A percentile compares a stretch with the other conserved stretches of the same genome.
phyloP scores from a whole-genome alignment of 2,888 invertebrate species.

The Furcula furcula region DNA sequence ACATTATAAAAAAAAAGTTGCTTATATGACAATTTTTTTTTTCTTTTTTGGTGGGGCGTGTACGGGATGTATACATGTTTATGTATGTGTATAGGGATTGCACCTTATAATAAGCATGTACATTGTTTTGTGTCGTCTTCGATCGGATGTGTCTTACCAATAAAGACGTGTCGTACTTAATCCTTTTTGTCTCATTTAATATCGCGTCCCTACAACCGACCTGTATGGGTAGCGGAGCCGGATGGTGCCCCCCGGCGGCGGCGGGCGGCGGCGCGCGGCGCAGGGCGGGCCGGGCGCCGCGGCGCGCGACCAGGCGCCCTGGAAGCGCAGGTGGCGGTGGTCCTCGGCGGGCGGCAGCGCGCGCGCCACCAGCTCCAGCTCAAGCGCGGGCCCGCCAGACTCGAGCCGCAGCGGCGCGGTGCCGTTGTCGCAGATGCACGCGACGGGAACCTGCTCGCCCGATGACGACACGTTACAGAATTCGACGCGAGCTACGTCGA shows the following conservation, averaged over 20 bases:
- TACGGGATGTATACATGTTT: too few species aligned
- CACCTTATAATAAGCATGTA: too few species aligned
- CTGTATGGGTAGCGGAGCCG: constrained; percentile 62
- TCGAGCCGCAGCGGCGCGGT: constrained; percentile 51
- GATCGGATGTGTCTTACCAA: too few species aligned
- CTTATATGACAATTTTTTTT: too few species aligned
- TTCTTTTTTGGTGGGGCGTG: too few species aligned
- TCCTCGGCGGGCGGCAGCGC: constrained; percentile 90
- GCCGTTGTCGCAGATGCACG: constrained; percentile 90
- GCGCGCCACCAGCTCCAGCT: constrained; percentile 88
- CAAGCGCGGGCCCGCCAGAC: constrained; percentile 79
- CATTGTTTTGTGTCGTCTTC: too few species aligned
- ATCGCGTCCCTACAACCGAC: too few species aligned
- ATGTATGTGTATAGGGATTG: too few species aligned
- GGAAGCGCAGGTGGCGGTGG: constrained; percentile 90
- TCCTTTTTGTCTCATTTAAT: too few species aligned
- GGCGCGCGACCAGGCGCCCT: constrained; percentile 78
- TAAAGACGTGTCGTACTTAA: too few species aligned
- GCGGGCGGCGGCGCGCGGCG: constrained; percentile 43
- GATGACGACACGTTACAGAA: not conserved
- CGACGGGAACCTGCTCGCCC: constrained; percentile 80
- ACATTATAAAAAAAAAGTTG: too few species aligned
- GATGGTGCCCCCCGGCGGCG: constrained; percentile 51
- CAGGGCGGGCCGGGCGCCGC: constrained; percentile 32
- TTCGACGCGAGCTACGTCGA: too few species aligned